These are phyloP conservation scores for Diorhabda elongata DNA, from an alignment of 1,140 invertebrate species.

Conservation along the genomic window DNA sequence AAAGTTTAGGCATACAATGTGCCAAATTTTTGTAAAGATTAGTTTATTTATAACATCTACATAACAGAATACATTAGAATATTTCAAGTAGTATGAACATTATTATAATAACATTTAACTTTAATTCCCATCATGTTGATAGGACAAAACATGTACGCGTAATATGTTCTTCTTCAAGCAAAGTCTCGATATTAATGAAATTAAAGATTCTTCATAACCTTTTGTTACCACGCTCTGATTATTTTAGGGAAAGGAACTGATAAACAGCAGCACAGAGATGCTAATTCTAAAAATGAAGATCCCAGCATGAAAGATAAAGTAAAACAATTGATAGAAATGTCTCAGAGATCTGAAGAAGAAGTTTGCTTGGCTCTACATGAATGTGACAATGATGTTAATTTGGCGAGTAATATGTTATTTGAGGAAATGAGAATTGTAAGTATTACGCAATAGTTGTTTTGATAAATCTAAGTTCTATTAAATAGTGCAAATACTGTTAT, in stretches of 20 bases:
- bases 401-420: conserved; percentile 72
- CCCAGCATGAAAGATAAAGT: conserved; percentile 58
- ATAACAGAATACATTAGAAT: no score
- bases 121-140: no score
- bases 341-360: conserved; percentile 74
- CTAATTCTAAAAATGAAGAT: conserved; percentile 36
- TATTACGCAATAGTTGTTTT: conserved; percentile 17
- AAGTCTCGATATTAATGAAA: no score
- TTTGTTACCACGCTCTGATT: not conserved
- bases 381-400: conserved; percentile 71
- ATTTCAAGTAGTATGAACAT: no score
- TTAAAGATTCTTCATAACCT: no score
- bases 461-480: conserved; percentile 11
- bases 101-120: no score
- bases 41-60: no score
- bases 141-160: no score
- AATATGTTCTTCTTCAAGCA: no score
- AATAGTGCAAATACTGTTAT: not conserved
- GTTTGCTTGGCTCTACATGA: conserved; percentile 78
- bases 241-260: conserved; percentile 39
- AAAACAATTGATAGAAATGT: conserved; percentile 74
- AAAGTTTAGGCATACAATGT: no score
- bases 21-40: no score
- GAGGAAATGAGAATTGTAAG: conserved; percentile 60
- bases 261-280: conserved; percentile 38